Base-by-base conservation (phyloP, 2,113 vertebrate species). In the Oriolus oriolus region DNA sequence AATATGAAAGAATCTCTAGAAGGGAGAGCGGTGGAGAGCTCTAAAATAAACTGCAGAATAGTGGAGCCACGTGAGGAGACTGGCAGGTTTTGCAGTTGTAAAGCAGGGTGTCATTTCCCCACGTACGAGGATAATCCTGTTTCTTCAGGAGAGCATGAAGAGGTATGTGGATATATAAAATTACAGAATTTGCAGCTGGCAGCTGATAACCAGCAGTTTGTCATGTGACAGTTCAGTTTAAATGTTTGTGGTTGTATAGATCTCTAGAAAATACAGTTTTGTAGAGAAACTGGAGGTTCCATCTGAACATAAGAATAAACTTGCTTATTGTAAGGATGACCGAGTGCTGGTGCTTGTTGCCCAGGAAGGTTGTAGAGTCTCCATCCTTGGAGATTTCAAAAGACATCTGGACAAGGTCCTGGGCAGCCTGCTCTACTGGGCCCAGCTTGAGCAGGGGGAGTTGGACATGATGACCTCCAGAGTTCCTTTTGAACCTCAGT, bases 51-150 rank as follows among this genome's bases (percentile, higher is more conserved):
- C 94, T 98, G 98, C 97, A 98, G 97, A 94, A 98, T 98, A 96
- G 98, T 98, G 94, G 98, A 99, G 93, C 98, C 98, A 26, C 97
- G 97, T 54, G 97, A 95, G 96, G 98, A 98, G 91, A 98, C 98
- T 75, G 95, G 98, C 94, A 97, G 96, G 93, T 98, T 97, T 85
- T 98, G 98, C 97, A 96, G 97, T 89, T 98, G 98, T 97, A 98
- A 97, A 96, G 98, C 98, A 91, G 98, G 97, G 77, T 98, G 98
- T 96, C 98, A 98, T 86, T 97, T 98, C 91, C 98, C 98, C 87
- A 97, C 98, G 79, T 98, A 97, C 8, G 98, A 98, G 97, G 98
- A 99, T 87, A 97, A 98, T 49, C 98, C 98, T 82, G 97, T 98
- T 94, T 97, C 98, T 97, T 97, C 98, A 88, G 98, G 97, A 97